Evolutionary conservation across 1,140 invertebrate genomes (phyloP).

Genomic region (Pomacea maculata): DNA sequence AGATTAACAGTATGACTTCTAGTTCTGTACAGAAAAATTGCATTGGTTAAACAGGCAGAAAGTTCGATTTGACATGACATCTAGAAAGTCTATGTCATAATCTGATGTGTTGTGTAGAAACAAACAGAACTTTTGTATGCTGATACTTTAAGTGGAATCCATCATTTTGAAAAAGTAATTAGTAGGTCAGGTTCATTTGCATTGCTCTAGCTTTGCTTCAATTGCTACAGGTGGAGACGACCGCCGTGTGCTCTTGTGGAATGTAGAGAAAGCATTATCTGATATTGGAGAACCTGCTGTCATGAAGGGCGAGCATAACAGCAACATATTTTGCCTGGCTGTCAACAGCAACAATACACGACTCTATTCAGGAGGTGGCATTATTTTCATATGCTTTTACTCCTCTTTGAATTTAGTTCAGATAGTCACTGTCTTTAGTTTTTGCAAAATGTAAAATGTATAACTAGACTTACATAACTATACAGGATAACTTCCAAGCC

Average conservation of each 20-base stretch:
- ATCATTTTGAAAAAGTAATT: background rate
- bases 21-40: too few species aligned
- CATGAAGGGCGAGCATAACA: conserved; percentile 86
- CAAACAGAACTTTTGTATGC: too few species aligned
- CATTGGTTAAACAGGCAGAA: too few species aligned
- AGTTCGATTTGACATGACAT: too few species aligned
- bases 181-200: background rate
- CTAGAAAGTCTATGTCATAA: too few species aligned
- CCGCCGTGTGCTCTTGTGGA: conserved; percentile 87
- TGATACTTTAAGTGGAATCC: background rate
- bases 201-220: too few species aligned
- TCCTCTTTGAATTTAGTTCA: background rate
- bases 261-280: conserved; percentile 79
- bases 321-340: conserved; percentile 92
- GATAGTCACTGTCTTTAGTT: background rate
- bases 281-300: conserved; percentile 60
- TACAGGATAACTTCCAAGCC: background rate
- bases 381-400: background rate
- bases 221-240: conserved; percentile 84
- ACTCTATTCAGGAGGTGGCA: conserved; percentile 83
- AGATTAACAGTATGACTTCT: too few species aligned
- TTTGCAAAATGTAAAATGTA: background rate
- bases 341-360: conserved; percentile 82
- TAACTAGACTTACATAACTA: too few species aligned
- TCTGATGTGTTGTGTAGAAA: too few species aligned